Evolutionary conservation across 1,140 invertebrate genomes (phyloP), one percentile per base, ranked within the genome.

Genomic region (Contarinia nasturtii): DNA sequence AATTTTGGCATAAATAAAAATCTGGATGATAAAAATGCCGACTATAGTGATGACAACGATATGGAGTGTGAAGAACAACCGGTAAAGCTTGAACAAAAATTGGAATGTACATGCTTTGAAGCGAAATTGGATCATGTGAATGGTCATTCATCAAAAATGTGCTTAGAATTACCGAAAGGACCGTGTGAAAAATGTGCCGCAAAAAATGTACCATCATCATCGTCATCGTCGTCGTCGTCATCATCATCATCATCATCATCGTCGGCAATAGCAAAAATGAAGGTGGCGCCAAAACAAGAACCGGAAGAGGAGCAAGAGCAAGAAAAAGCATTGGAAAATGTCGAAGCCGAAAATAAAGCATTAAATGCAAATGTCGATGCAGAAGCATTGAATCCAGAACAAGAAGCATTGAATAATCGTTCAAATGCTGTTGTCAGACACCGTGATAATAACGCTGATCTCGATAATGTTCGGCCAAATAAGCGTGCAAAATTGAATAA

Each of bases 401-500:
- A 21, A 4, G 15, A 36, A 12, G 20, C 18, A 44, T 14, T n/a
- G 8, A 33, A 14, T 8, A 33, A 45, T 17, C n/a, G 15, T n/a
- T n/a, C n/a, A n/a, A n/a, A n/a, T 33, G 14, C 15, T 8, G 12
- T 5, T 33, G 27, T 22, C 8, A 3, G 44, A 20, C 22, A 27
- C 12, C 44, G 44, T 17, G 44, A 45, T 33, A 33, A 17, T 33
- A 45, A 33, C 18, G 21, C 17, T 19, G 41, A 48, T 37, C 18
- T 10, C 21, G 47, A 41, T 27, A 40, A 44, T 44, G 19, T 19
- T 34, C 40, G 40, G 15, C 48, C 48, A 17, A 33, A 21, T 22
- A 49, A 49, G 33, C 34, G 37, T n/a, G 14, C 47, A 22, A 45
- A 44, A 41, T 47, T 48, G 12, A 50, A 52, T 18, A 48, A 48